Evolutionary conservation across 2,797 vertebrate genomes (phyloP).

Genomic region (Poecile montanus): DNA sequence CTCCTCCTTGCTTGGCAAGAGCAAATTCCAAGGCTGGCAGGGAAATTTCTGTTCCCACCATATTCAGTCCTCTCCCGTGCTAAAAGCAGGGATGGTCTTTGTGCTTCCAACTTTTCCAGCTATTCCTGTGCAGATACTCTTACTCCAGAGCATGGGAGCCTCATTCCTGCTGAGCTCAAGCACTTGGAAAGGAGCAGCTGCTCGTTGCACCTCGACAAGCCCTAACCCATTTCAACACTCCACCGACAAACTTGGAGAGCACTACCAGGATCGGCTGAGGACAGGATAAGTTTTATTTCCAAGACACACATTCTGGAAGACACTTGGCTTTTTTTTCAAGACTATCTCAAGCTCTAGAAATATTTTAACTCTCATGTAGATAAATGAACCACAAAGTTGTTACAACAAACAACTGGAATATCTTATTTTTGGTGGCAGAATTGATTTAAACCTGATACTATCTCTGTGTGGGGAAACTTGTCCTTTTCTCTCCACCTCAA

Average conservation of each 20-base stretch:
- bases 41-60: neutral
- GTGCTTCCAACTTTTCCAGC: neutral
- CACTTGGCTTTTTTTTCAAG: neutral
- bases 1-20: neutral
- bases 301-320: neutral
- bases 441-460: neutral
- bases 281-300: neutral
- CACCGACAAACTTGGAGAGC: accelerated
- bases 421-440: neutral
- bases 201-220: neutral
- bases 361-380: neutral
- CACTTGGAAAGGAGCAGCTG: constrained; percentile 21
- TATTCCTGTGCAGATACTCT: neutral
- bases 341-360: neutral
- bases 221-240: neutral
- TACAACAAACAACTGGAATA: neutral
- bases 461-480: neutral
- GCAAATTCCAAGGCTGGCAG: neutral
- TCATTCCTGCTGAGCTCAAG: neutral
- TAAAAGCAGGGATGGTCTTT: neutral
- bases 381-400: neutral
- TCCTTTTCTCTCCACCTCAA: neutral
- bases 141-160: neutral
- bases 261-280: accelerated
- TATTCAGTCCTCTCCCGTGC: neutral